Evolutionary conservation across 2,888 invertebrate species (phyloP), one percentile per base, ranked within the genome.

Genomic region (Oscheius myriophilus): DNA sequence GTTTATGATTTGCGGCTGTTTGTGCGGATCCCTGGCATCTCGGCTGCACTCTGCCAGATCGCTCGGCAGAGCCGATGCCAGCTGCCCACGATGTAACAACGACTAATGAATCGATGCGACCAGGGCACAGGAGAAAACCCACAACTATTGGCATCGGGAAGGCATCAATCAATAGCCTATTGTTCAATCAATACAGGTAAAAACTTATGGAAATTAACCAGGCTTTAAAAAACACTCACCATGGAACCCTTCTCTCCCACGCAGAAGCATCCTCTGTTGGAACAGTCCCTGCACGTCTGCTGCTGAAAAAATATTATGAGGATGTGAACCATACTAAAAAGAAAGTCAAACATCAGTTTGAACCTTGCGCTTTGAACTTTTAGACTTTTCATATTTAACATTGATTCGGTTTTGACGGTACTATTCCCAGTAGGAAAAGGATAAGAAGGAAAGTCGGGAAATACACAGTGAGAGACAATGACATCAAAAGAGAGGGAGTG

Each of bases 231-330:
- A 33, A 62, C 16, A 45, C 82, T 74, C 54, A 86, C 86, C 84
- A 86, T 84, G 43, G 80, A 78, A 58, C 86, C 86, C 72, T 86
- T 86, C 63, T 87, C 86, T 55, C 86, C 86, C 49, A 87, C 84
- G 67, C 86, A 86, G 75, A 86, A 87, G 67, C 86, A 86, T 69
- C 84, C 84, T 72, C 86, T 71, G 61, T 82, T 81, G 11, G 86
- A 79, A 72, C 86, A 86, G 65, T 86, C 86, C 46, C 86, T 75
- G 70, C 85, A 85, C 39, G 82, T 78, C n/a, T 78, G 72, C 82
- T 85, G 85, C 85, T 85, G 80, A 72, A 85, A 84, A 51, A 33
- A 65, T 39, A 11, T 9, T 3, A 46, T 46, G 3, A 21, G 43
- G 14, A 12, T 43, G 12, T 14, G 14, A 43, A 43, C 11, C 43